These are phyloP conservation scores for Caenorhabditis tropicalis DNA, from an alignment of 1,140 invertebrate genomes.

Conservation along the genomic window DNA sequence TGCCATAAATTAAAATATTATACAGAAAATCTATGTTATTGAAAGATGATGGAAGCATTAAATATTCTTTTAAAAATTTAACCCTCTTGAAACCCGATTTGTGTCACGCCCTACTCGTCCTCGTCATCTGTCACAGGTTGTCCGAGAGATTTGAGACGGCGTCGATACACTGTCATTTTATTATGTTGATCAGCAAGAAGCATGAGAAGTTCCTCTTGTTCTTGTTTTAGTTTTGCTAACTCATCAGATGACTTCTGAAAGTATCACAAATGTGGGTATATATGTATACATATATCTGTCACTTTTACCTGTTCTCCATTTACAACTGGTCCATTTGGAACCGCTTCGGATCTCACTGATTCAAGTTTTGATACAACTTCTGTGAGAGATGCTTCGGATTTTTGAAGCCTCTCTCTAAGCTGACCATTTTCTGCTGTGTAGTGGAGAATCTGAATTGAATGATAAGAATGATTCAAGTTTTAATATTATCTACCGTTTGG, in stretches of 20 bases:
- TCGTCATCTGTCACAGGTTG: conserved; percentile 72
- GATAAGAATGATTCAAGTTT: background rate
- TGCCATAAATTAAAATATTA: conserved; percentile 24
- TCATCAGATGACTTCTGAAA: conserved; percentile 33
- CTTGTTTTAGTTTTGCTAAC: conserved; percentile 80
- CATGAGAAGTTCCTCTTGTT: conserved; percentile 87
- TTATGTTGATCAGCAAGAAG: conserved; percentile 84
- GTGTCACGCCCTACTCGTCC: conserved; percentile 42
- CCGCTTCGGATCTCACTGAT: background rate
- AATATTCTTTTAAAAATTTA: conserved; percentile 4
- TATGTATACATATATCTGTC: no score
- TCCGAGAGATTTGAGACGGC: conserved; percentile 78
- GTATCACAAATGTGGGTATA: no score
- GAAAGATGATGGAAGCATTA: background rate
- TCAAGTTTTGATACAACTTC: background rate
- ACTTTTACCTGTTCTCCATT: conserved; percentile 26
- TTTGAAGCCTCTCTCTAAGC: background rate
- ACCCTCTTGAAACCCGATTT: background rate
- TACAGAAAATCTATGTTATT: background rate
- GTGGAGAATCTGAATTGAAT: conserved; percentile 30
- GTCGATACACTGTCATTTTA: conserved; percentile 80
- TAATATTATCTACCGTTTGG: conserved; percentile 38
- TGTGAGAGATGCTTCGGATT: background rate
- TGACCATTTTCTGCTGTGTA: conserved; percentile 26
- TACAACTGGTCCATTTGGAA: background rate